Evolutionary conservation across 2,888 invertebrate species (phyloP).

Genomic region (Epinotia bilunana): DNA sequence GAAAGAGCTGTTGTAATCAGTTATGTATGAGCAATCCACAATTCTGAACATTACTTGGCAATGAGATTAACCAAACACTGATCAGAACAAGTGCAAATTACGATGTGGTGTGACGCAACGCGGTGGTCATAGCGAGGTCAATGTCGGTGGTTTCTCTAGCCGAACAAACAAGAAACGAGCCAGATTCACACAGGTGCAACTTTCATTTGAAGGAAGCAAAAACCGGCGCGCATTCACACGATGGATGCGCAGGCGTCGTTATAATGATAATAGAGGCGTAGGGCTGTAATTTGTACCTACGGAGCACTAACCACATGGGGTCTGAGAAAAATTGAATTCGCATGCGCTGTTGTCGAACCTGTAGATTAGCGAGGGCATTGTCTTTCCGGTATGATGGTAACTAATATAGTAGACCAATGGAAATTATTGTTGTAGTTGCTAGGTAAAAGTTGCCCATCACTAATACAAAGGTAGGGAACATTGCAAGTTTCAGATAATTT

Average conservation of each 20-base stretch:
- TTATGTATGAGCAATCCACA: conserved; percentile 32
- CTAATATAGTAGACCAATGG: not conserved
- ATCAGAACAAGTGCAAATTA: conserved; percentile 42
- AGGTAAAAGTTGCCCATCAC: not conserved
- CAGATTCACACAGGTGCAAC: conserved; percentile 79
- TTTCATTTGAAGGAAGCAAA: conserved; percentile 80
- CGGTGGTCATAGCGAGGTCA: conserved; percentile 64
- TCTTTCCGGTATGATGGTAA: not conserved
- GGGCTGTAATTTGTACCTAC: conserved; percentile 35
- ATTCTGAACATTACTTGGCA: conserved; percentile 13
- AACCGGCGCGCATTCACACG: conserved; percentile 78
- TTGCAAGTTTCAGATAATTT: not conserved
- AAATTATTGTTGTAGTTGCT: not conserved
- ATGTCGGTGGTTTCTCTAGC: conserved; percentile 74
- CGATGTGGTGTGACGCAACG: conserved; percentile 48
- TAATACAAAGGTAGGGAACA: not conserved
- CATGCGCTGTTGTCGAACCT: conserved; percentile 10
- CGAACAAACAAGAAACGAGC: conserved; percentile 63
- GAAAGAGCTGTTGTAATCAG: conserved; percentile 36
- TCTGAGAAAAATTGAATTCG: conserved; percentile 13
- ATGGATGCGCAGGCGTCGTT: conserved; percentile 51
- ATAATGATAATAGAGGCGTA: conserved; percentile 46
- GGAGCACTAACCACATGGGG: conserved; percentile 1
- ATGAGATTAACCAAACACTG: conserved; percentile 37
- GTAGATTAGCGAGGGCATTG: conserved; percentile 19